Evolutionary conservation across 2,797 vertebrate species (phyloP).

Genomic region (Capromys pilorides): DNA sequence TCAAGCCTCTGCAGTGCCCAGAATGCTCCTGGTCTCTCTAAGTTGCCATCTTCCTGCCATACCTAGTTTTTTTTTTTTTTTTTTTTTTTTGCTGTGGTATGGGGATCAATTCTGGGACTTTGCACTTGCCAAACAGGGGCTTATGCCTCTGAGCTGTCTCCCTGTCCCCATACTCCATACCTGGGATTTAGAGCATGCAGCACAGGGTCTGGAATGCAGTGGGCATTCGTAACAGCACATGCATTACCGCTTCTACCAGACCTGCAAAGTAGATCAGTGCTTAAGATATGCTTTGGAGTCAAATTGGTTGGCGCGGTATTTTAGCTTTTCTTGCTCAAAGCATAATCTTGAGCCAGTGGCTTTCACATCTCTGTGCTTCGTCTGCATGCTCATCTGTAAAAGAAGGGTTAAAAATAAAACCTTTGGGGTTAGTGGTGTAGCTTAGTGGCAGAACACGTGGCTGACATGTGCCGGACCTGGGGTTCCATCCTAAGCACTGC

Average conservation of each 20-base stretch:
- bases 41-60: background rate
- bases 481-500: background rate
- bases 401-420: conserved; percentile 40
- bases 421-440: background rate
- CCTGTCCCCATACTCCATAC: background rate
- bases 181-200: background rate
- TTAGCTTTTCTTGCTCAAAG: background rate
- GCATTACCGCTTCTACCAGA: background rate
- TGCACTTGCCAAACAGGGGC: no score
- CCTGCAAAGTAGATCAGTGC: background rate
- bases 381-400: conserved; percentile 6
- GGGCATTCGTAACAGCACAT: background rate
- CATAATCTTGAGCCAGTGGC: background rate
- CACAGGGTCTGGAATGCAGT: background rate
- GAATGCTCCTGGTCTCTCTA: background rate
- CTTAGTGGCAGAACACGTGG: background rate
- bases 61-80: background rate
- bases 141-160: no score
- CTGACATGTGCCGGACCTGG: background rate
- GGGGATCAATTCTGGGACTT: no score
- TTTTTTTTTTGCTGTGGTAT: no score
- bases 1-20: background rate
- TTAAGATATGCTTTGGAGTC: background rate
- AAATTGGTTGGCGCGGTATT: background rate
- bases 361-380: background rate